Evolutionary conservation across 2,113 vertebrate genomes (phyloP), one percentile per base, ranked within the genome.

Genomic region (Atrichornis clamosus): DNA sequence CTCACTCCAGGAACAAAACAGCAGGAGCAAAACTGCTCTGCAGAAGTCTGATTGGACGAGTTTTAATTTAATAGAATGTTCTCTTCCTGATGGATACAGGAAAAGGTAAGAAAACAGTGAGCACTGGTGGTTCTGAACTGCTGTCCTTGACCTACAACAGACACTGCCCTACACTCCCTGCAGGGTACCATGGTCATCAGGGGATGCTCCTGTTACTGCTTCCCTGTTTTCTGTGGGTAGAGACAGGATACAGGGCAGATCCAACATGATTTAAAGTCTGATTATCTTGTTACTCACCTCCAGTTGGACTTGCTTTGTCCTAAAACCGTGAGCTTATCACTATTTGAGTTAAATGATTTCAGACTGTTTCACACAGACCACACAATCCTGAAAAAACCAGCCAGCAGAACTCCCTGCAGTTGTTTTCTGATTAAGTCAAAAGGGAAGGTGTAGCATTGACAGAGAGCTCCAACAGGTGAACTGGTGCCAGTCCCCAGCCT

Each of bases 1-100:
- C 16, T 49, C 24, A 11, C n/a, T 59, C 17, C 39, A 23, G 59
- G 41, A 41, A 13, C 39, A 52, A 15, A 69, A 49, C 1, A 56
- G n/a, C 32, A 20, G 52, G 10, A 80, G 39, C 17, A 35, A 33
- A 49, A 47, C 12, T 50, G 13, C 10, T 59, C 56, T 41, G 13
- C 2, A 1, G 28, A 52, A 50, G 52, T 35, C 33, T 9, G 2
- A 6, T 7, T 11, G 24, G 23, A 0, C 9, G 4, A 3, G 20
- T 41, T 47, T 53, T 35, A 20, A 32, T 37, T 72, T 15, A 72
- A 8, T 12, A 2, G 41, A 42, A 19, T 3, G 2, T 26, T 42
- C 22, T 56, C 4, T 44, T 52, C 33, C 39, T 35, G 28, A 58
- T 41, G 28, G n/a, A 24, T 15, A n/a, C 20, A 15, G 62, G 63